A percentile compares a stretch with the other conserved stretches of the same genome.
Conservation (phyloP, 2,888 invertebrate species). For the Drosophila melanosoma region DNA sequence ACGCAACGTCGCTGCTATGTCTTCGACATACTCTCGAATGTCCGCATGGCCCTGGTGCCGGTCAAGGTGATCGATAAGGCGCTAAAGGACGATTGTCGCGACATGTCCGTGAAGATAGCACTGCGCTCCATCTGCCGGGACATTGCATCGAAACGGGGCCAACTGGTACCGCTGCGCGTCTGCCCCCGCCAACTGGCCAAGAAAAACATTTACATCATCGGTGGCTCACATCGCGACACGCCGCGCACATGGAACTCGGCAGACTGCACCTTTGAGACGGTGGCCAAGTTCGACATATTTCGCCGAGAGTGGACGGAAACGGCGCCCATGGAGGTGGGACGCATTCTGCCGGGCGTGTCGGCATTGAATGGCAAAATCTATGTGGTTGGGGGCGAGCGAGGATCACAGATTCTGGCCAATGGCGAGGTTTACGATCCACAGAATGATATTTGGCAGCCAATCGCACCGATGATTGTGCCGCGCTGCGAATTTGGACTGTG, state of each 20-base stretch:
- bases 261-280: slow-evolving; percentile 93
- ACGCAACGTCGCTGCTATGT: slow-evolving; percentile 91
- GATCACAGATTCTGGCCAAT: slow-evolving; percentile 94
- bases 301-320: slow-evolving; percentile 91
- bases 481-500: slow-evolving; percentile 96
- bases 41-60: slow-evolving; percentile 93
- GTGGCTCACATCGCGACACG: slow-evolving; percentile 93
- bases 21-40: slow-evolving; percentile 93
- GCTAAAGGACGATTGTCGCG: slow-evolving; percentile 89
- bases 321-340: slow-evolving; percentile 92
- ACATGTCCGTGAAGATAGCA: slow-evolving; percentile 92
- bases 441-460: slow-evolving; percentile 87
- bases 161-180: slow-evolving; percentile 90
- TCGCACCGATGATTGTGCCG: slow-evolving; percentile 91
- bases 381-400: slow-evolving; percentile 96
- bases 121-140: slow-evolving; percentile 92
- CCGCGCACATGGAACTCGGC: slow-evolving; percentile 90
- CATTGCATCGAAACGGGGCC: slow-evolving; percentile 90
- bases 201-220: slow-evolving; percentile 94
- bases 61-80: slow-evolving; percentile 91
- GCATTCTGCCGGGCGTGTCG: slow-evolving; percentile 95
- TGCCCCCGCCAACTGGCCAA: slow-evolving; percentile 94
- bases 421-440: slow-evolving; percentile 94
- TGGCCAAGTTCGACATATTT: slow-evolving; percentile 91
- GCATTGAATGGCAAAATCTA: slow-evolving; percentile 93